phyloP scores from a whole-genome alignment of 2,797 vertebrate genomes.

The Myotis myotis region DNA sequence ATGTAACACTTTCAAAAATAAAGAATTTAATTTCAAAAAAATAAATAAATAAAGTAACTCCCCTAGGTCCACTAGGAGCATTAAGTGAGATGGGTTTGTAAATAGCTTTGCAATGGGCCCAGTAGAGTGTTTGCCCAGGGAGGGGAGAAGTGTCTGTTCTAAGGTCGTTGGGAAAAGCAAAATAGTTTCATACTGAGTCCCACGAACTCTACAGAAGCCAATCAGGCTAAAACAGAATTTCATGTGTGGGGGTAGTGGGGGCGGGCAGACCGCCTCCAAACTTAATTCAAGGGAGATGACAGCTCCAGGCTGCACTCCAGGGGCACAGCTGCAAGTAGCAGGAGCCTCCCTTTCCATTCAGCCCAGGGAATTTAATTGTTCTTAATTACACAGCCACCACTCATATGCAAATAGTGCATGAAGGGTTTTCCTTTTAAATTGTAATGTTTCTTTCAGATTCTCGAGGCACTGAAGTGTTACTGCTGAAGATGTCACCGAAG shows the following conservation, averaged over 20 bases:
- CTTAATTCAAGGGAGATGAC: not conserved
- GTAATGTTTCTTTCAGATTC: constrained; percentile 69
- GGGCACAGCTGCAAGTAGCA: not conserved
- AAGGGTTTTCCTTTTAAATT: constrained; percentile 67
- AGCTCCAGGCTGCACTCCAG: not conserved
- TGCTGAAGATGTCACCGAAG: constrained; percentile 13
- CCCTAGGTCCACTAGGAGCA: not conserved
- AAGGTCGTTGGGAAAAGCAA: not conserved
- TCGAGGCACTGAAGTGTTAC: constrained; percentile 46
- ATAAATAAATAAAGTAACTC: not conserved
- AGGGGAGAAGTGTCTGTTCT: not conserved
- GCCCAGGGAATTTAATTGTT: constrained; percentile 56
- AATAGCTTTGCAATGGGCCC: not conserved
- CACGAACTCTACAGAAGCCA: not conserved
- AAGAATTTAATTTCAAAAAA: too few species aligned
- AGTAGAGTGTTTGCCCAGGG: not conserved
- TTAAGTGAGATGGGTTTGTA: not conserved
- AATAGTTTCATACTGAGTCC: not conserved
- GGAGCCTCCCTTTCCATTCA: constrained; percentile 37
- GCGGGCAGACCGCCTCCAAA: not conserved
- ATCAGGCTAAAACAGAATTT: not conserved
- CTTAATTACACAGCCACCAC: constrained; percentile 70
- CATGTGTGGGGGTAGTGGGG: not conserved
- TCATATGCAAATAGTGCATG: constrained; percentile 70
- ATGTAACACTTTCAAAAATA: too few species aligned